phyloP scores from a whole-genome alignment of 2,113 vertebrate genomes.

The Macheiramphus alcinus region DNA sequence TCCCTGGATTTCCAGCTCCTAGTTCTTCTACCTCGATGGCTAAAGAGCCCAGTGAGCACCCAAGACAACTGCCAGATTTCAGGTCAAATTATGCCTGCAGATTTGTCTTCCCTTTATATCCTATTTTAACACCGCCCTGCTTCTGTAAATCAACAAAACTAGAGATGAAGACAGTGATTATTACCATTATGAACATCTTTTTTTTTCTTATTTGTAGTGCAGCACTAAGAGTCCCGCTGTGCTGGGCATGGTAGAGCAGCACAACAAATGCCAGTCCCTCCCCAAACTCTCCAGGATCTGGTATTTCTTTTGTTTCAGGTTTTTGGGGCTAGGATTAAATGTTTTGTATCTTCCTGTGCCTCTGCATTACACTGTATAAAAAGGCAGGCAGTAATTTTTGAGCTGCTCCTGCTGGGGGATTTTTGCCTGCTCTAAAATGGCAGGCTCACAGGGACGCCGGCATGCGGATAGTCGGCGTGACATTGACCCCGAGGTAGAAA shows the following conservation, averaged over 20 bases:
- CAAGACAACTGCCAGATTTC: neutral
- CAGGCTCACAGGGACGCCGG: neutral
- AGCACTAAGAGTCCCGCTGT: neutral
- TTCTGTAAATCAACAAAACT: neutral
- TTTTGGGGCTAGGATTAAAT: neutral
- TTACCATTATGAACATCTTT: neutral
- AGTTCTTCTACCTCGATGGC: neutral
- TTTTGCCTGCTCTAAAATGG: neutral
- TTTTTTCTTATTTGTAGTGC: neutral
- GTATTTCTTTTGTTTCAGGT: neutral
- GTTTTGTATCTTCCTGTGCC: neutral
- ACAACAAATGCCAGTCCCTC: neutral
- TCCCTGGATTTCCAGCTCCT: neutral
- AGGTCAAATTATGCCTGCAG: neutral
- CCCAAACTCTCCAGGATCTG: neutral
- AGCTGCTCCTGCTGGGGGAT: neutral
- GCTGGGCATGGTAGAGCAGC: neutral
- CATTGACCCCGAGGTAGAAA: conserved; percentile 44
- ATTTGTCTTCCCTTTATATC: neutral
- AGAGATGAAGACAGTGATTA: neutral
- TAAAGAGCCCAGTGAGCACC: neutral
- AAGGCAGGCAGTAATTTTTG: neutral
- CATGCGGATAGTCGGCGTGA: neutral
- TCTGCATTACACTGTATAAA: neutral
- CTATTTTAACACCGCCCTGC: neutral